Percentiles rank a stretch among this genome's conserved stretches.
Conservation (phyloP, 2,797 vertebrate genomes). For the Perdix hodgsoniae region DNA sequence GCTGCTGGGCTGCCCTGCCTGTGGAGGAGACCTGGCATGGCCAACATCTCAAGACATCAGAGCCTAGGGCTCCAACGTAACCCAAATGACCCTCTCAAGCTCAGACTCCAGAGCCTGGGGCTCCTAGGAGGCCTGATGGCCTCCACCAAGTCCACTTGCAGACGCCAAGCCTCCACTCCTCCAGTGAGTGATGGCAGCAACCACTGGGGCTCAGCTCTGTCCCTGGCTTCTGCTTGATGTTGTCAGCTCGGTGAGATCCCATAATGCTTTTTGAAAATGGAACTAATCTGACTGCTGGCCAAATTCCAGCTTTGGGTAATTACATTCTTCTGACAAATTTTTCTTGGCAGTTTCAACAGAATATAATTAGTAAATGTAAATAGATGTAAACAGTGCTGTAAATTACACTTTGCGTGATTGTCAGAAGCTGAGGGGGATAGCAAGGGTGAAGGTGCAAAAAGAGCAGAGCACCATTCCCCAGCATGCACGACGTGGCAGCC, state of each 20-base stretch:
- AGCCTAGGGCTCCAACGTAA: not conserved
- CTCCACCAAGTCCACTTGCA: not conserved
- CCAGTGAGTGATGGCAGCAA: not conserved
- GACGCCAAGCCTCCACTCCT: not conserved
- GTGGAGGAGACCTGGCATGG: not conserved
- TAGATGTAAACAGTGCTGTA: conserved; percentile 68
- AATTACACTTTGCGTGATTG: conserved; percentile 37
- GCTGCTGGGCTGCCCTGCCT: not conserved
- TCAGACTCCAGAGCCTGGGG: not conserved
- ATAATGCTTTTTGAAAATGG: conserved; percentile 15
- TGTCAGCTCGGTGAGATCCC: not conserved
- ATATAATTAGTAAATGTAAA: conserved; percentile 75
- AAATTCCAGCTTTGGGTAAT: conserved; percentile 66
- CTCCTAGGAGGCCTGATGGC: not conserved
- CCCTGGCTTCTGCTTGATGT: not conserved
- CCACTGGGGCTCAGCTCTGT: not conserved
- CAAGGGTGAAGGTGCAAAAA: not conserved
- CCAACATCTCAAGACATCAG: not conserved
- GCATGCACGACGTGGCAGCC: not conserved
- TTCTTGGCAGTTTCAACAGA: conserved; percentile 65
- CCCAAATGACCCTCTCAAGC: not conserved
- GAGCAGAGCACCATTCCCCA: not conserved
- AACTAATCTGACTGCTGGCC: conserved; percentile 61
- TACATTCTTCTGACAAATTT: conserved; percentile 74
- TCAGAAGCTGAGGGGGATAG: not conserved